Percentiles rank a stretch among this genome's conserved stretches.
phyloP scores from a whole-genome alignment of 2,888 invertebrate genomes.

The Cataglyphis albicans region DNA sequence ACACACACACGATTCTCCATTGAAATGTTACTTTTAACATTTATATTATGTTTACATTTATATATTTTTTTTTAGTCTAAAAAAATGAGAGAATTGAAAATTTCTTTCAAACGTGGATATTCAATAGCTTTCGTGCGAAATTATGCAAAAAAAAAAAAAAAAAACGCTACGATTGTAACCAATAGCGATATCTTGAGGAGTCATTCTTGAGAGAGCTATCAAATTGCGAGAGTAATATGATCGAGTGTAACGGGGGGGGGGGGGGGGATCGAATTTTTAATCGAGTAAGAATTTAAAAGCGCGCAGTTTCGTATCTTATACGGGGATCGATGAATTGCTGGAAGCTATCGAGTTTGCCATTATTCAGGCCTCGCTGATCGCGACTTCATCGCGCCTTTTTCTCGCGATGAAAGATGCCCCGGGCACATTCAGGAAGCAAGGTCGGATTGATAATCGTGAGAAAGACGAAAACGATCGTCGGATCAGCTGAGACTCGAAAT shows the following conservation, averaged over 20 bases:
- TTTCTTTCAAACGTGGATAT: not conserved
- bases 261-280: not conserved
- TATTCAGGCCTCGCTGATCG: slow-evolving; percentile 2
- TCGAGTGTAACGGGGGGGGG: not conserved
- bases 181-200: not conserved
- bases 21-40: slow-evolving; percentile 31
- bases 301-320: not conserved
- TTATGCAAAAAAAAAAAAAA: not conserved
- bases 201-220: too few relatives aligned
- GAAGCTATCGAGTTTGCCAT: not conserved
- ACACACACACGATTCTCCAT: not conserved
- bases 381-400: slow-evolving; percentile 4
- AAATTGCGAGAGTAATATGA: not conserved
- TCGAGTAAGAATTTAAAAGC: not conserved
- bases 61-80: not conserved
- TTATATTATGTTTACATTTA: slow-evolving; percentile 5
- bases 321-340: not conserved
- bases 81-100: slow-evolving; percentile 6
- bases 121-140: not conserved
- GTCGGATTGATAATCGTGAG: slow-evolving; percentile 50
- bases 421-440: slow-evolving; percentile 47
- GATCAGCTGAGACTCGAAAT: slow-evolving; percentile 61
- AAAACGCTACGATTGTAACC: not conserved
- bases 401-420: not conserved
- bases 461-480: slow-evolving; percentile 39